A percentile compares a stretch with the other conserved stretches of the same genome.
These are phyloP conservation scores for Drosophila funebris DNA, from an alignment of 1,140 invertebrate species.

Conservation along the genomic window DNA sequence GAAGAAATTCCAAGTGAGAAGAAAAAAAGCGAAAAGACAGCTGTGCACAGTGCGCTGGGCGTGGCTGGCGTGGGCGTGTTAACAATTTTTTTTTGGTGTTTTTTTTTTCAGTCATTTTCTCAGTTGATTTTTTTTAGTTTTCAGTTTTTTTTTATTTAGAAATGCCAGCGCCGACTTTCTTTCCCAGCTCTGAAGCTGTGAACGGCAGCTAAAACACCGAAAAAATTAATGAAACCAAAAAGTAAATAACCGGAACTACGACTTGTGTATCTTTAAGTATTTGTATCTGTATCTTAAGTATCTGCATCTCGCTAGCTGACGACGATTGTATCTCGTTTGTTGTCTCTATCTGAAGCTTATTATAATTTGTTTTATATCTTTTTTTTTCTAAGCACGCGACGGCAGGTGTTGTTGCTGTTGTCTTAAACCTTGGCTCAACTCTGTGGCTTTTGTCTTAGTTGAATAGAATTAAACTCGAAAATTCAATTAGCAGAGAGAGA, in stretches of 20 bases:
- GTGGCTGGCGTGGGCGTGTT: slow-evolving; percentile 62
- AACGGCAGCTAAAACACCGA: slow-evolving; percentile 10
- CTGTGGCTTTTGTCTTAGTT: slow-evolving; percentile 32
- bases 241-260: slow-evolving; percentile 69
- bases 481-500: slow-evolving; percentile 67
- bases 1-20: slow-evolving; percentile 56
- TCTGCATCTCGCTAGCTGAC: slow-evolving; percentile 24
- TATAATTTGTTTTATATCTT: slow-evolving; percentile 58
- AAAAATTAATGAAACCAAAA: slow-evolving; percentile 14
- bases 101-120: slow-evolving; percentile 21
- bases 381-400: slow-evolving; percentile 58
- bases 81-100: slow-evolving; percentile 36
- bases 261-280: no score
- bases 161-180: slow-evolving; percentile 57
- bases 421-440: slow-evolving; percentile 49
- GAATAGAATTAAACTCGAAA: slow-evolving; percentile 57
- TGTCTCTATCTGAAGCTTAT: slow-evolving; percentile 53
- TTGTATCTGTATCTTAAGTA: slow-evolving; percentile 16
- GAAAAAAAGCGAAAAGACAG: slow-evolving; percentile 27
- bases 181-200: slow-evolving; percentile 42
- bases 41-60: slow-evolving; percentile 4
- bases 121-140: slow-evolving; percentile 12
- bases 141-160: slow-evolving; percentile 58
- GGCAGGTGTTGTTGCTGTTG: slow-evolving; percentile 9
- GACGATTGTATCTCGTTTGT: slow-evolving; percentile 48